Evolutionary conservation across 2,113 vertebrate species (phyloP).

Genomic region (Erythrocebus patas): DNA sequence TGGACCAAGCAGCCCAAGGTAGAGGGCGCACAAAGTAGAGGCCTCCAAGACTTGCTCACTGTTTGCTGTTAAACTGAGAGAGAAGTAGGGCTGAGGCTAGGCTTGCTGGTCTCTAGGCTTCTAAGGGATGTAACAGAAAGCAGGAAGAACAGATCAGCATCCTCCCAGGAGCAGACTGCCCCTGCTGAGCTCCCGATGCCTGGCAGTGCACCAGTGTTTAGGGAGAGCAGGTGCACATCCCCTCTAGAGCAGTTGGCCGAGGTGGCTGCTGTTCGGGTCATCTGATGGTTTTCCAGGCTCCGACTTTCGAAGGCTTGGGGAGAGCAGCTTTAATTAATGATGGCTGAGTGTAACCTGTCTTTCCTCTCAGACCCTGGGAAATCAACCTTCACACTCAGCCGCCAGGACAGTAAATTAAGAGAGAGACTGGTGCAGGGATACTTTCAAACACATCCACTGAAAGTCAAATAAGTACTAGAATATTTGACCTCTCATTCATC

Average conservation of each 20-base stretch:
- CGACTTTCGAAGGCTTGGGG: constrained; percentile 21
- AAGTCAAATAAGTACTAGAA: neutral
- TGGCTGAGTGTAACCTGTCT: neutral
- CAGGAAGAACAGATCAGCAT: neutral
- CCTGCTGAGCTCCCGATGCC: constrained; percentile 47
- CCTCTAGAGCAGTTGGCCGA: constrained; percentile 39
- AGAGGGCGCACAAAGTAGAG: neutral
- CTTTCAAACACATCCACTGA: neutral
- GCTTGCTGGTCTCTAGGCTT: neutral
- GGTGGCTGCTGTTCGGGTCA: constrained; percentile 45
- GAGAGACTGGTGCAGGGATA: neutral
- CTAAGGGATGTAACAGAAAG: neutral
- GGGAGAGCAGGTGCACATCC: constrained; percentile 40
- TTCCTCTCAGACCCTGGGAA: constrained; percentile 42
- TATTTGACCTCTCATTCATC: neutral
- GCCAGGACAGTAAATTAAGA: constrained; percentile 14
- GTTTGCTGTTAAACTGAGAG: neutral
- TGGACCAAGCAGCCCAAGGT: neutral
- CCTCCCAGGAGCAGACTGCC: neutral
- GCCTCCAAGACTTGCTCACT: neutral
- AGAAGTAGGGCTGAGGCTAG: neutral
- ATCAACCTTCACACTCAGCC: constrained; percentile 51
- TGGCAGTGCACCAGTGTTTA: constrained; percentile 62
- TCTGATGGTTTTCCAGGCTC: constrained; percentile 53
- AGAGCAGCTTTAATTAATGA: constrained; percentile 71